These are phyloP conservation scores for Sarcophaga rosellei DNA, from an alignment of 2,888 invertebrate genomes.

Conservation along the genomic window DNA sequence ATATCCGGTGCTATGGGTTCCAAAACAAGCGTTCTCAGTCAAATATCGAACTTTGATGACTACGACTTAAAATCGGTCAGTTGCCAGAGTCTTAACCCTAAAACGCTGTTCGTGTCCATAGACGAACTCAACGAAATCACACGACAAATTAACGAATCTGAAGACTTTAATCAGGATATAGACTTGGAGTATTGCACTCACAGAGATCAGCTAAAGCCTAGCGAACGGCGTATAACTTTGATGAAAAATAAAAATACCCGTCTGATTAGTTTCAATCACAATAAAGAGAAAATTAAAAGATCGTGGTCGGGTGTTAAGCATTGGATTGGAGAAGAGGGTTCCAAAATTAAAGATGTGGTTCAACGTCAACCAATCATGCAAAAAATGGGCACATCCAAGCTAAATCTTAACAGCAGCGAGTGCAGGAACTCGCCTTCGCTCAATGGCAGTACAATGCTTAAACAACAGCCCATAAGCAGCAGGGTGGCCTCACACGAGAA, in stretches of 20 bases:
- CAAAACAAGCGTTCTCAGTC: slow-evolving; percentile 75
- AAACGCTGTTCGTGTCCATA: slow-evolving; percentile 80
- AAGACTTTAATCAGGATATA: slow-evolving; percentile 79
- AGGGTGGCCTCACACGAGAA: slow-evolving; percentile 49
- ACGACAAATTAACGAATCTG: slow-evolving; percentile 80
- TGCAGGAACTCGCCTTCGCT: slow-evolving; percentile 66
- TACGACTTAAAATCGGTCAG: slow-evolving; percentile 81
- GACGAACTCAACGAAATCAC: slow-evolving; percentile 81
- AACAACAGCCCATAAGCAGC: slow-evolving; percentile 40
- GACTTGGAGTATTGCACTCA: slow-evolving; percentile 81
- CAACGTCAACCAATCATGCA: slow-evolving; percentile 80
- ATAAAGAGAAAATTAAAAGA: slow-evolving; percentile 79
- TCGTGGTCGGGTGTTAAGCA: slow-evolving; percentile 81
- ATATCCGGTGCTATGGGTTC: slow-evolving; percentile 70
- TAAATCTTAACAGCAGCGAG: slow-evolving; percentile 72
- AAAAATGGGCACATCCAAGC: slow-evolving; percentile 75
- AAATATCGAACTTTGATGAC: slow-evolving; percentile 74
- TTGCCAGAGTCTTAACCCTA: slow-evolving; percentile 79
- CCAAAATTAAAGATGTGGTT: slow-evolving; percentile 79
- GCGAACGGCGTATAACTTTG: slow-evolving; percentile 79
- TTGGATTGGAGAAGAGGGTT: slow-evolving; percentile 80
- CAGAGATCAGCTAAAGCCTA: slow-evolving; percentile 79
- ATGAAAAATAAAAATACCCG: slow-evolving; percentile 80
- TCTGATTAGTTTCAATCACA: slow-evolving; percentile 78
- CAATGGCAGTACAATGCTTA: slow-evolving; percentile 57